phyloP scores from a whole-genome alignment of 2,888 invertebrate genomes.

The Drosophila barbarae region DNA sequence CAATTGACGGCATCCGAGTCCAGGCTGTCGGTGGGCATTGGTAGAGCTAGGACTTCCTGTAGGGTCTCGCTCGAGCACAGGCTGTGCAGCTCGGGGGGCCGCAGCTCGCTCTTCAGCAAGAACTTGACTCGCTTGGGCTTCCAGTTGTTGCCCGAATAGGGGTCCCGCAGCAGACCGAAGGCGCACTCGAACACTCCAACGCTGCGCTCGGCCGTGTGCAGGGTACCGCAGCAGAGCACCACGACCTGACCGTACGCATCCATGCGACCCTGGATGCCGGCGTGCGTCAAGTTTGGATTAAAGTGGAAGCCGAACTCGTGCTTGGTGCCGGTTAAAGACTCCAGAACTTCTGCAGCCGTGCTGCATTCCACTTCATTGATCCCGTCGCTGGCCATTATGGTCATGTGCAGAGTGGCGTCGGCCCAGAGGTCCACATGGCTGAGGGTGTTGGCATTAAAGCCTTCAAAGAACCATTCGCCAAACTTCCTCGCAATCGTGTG shows the following conservation, averaged over 20 bases:
- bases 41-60: conserved; percentile 61
- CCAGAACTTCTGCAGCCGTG: conserved; percentile 70
- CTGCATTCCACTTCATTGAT: conserved; percentile 56
- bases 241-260: conserved; percentile 84
- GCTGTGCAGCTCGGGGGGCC: conserved; percentile 57
- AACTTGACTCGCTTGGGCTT: conserved; percentile 83
- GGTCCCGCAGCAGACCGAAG: conserved; percentile 84
- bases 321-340: conserved; percentile 77
- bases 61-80: conserved; percentile 67
- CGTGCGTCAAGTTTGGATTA: conserved; percentile 82
- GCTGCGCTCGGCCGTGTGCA: conserved; percentile 81
- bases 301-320: conserved; percentile 81
- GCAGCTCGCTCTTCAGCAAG: conserved; percentile 77
- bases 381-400: conserved; percentile 65
- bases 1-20: conserved; percentile 37
- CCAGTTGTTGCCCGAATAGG: conserved; percentile 84
- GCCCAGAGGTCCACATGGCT: conserved; percentile 82
- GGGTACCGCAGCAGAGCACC: conserved; percentile 83
- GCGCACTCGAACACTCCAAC: conserved; percentile 85
- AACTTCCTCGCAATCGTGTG: conserved; percentile 82
- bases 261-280: conserved; percentile 82
- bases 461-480: conserved; percentile 82
- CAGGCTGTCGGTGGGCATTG: conserved; percentile 60
- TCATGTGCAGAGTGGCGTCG: conserved; percentile 78
- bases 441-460: conserved; percentile 78